Evolutionary conservation across 2,797 vertebrate species (phyloP).

Genomic region (Cygnus olor): DNA sequence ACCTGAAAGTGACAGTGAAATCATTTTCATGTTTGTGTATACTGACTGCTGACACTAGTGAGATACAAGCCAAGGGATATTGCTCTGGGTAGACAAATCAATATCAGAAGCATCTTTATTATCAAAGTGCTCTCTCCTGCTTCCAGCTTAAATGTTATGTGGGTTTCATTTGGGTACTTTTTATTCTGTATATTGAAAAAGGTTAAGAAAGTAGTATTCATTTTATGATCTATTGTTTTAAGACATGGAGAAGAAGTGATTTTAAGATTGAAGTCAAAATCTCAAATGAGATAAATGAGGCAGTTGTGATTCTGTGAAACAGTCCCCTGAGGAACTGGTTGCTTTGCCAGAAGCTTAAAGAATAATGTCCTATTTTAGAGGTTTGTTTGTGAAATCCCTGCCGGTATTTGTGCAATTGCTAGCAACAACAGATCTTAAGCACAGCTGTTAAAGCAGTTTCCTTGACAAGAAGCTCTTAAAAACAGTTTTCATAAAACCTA

Average conservation of each 20-base stretch:
- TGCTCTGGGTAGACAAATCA: neutral
- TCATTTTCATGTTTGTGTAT: neutral
- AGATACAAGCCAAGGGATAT: neutral
- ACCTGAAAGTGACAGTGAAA: neutral
- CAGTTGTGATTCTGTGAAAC: slow-evolving; percentile 9
- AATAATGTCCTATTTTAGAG: slow-evolving; percentile 31
- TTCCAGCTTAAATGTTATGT: neutral
- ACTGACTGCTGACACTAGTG: neutral
- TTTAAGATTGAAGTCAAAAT: neutral
- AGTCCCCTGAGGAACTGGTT: neutral
- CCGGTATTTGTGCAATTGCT: slow-evolving; percentile 51
- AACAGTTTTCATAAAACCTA: slow-evolving; percentile 6
- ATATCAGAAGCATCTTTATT: neutral
- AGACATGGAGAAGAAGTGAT: neutral
- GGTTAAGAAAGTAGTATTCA: neutral
- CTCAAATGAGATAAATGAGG: neutral
- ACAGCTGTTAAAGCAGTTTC: slow-evolving; percentile 47
- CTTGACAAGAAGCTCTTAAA: slow-evolving; percentile 18
- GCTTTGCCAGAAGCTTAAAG: slow-evolving; percentile 44
- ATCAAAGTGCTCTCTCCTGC: neutral
- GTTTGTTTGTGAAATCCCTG: slow-evolving; percentile 56
- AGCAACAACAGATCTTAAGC: slow-evolving; percentile 47
- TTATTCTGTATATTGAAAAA: neutral
- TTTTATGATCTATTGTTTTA: neutral
- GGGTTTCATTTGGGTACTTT: neutral